Percentiles rank a stretch among this genome's conserved stretches.
Conservation (phyloP, 2,797 vertebrate species). For the Astyanax mexicanus region DNA sequence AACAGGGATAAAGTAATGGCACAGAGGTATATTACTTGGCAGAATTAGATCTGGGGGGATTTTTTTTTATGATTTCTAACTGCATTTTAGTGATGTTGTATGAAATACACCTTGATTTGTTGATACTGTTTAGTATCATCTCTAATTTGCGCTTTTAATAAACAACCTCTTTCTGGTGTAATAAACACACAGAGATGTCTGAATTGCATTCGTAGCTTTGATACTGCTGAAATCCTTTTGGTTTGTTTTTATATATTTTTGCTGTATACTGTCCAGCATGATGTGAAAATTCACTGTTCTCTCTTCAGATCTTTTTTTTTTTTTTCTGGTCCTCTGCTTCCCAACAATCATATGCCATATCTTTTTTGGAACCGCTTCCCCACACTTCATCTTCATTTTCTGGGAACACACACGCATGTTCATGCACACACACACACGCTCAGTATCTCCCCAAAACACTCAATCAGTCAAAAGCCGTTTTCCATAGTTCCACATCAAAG, state of each 20-base stretch:
- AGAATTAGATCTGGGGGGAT: no score
- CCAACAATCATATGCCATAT: slow-evolving; percentile 12
- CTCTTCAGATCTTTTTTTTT: slow-evolving; percentile 24
- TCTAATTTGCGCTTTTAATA: background rate
- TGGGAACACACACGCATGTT: slow-evolving; percentile 10
- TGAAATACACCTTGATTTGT: no score
- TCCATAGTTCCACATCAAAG: slow-evolving; percentile 62
- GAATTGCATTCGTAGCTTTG: background rate
- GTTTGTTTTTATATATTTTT: background rate
- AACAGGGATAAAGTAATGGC: no score
- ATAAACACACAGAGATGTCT: background rate
- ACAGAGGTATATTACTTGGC: no score
- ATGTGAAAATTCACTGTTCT: slow-evolving; percentile 52
- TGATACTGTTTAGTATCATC: no score
- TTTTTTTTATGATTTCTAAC: no score
- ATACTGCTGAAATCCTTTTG: background rate
- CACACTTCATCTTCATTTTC: slow-evolving; percentile 21
- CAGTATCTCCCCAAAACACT: slow-evolving; percentile 48
- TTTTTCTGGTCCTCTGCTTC: slow-evolving; percentile 10
- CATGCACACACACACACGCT: slow-evolving; percentile 20
- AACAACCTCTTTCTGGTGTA: background rate
- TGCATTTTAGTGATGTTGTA: no score
- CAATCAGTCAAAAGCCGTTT: slow-evolving; percentile 59
- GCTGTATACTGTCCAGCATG: slow-evolving; percentile 7
- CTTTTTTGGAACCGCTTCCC: slow-evolving; percentile 10